Evolutionary conservation across 2,797 vertebrate genomes (phyloP).

Genomic region (Mormyrops boulengeri): DNA sequence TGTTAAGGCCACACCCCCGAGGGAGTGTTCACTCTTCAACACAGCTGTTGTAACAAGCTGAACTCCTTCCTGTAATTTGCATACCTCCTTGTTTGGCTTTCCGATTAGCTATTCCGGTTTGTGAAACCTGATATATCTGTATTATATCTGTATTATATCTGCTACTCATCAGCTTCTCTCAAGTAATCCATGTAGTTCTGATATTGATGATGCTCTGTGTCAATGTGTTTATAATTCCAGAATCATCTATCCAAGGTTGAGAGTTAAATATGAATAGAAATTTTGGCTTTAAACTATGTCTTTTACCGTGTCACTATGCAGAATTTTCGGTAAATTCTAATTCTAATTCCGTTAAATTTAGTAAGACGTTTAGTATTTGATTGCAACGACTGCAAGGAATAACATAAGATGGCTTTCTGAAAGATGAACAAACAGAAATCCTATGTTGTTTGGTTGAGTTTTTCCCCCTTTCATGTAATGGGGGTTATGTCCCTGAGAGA

Average conservation of each 20-base stretch:
- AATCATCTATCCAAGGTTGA: not conserved
- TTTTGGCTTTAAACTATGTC: not conserved
- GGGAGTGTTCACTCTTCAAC: not conserved
- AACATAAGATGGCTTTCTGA: not conserved
- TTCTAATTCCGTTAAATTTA: not conserved
- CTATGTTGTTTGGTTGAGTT: not conserved
- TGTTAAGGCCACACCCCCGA: not conserved
- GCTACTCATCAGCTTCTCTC: not conserved
- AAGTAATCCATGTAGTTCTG: not conserved
- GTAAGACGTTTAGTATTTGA: not conserved
- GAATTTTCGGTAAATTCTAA: not conserved
- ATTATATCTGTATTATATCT: not conserved
- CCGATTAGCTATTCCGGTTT: not conserved
- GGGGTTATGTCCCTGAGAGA: constrained; percentile 47
- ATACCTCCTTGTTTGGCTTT: not conserved
- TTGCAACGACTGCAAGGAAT: not conserved
- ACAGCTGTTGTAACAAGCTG: not conserved
- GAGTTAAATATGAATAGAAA: not conserved
- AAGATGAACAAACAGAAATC: not conserved
- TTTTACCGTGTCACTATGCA: not conserved
- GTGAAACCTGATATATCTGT: not conserved
- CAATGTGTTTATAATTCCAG: not conserved
- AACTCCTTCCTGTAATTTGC: not conserved
- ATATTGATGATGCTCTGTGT: not conserved
- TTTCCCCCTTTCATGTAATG: not conserved